phyloP scores from a whole-genome alignment of 2,888 invertebrate genomes.

The Neuroscelio doddi region DNA sequence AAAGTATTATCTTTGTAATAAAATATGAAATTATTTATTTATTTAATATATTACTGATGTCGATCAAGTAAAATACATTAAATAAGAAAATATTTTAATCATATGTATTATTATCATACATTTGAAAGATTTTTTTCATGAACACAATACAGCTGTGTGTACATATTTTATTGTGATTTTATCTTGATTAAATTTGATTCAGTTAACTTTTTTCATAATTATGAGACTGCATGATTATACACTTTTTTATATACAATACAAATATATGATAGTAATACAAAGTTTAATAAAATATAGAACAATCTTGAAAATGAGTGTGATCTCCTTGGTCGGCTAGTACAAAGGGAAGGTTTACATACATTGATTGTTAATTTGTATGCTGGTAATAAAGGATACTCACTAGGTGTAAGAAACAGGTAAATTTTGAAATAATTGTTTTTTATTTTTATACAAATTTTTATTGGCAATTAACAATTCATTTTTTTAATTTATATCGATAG shows the following conservation, averaged over 20 bases:
- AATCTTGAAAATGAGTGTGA: slow-evolving; percentile 71
- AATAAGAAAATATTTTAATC: too few species aligned
- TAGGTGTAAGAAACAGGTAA: slow-evolving; percentile 78
- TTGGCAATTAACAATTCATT: background rate
- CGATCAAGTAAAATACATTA: too few species aligned
- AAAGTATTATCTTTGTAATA: too few species aligned
- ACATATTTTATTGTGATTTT: too few species aligned
- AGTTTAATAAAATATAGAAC: slow-evolving; percentile 52
- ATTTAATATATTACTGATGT: too few species aligned
- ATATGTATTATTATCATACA: too few species aligned
- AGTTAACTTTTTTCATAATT: too few species aligned
- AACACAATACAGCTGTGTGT: too few species aligned
- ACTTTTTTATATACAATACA: slow-evolving; percentile 11
- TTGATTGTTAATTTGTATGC: slow-evolving; percentile 93
- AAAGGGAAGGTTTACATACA: slow-evolving; percentile 89
- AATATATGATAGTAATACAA: too few species aligned
- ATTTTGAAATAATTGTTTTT: background rate
- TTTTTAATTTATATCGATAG: slow-evolving; percentile 43
- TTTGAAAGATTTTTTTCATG: too few species aligned
- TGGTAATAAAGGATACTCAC: slow-evolving; percentile 92
- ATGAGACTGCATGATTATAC: too few species aligned
- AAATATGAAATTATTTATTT: too few species aligned
- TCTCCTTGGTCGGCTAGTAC: slow-evolving; percentile 88
- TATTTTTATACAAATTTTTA: background rate
- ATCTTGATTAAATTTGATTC: slow-evolving; percentile 5